phyloP scores from a whole-genome alignment of 2,797 vertebrate genomes.

The Ibycter americanus region DNA sequence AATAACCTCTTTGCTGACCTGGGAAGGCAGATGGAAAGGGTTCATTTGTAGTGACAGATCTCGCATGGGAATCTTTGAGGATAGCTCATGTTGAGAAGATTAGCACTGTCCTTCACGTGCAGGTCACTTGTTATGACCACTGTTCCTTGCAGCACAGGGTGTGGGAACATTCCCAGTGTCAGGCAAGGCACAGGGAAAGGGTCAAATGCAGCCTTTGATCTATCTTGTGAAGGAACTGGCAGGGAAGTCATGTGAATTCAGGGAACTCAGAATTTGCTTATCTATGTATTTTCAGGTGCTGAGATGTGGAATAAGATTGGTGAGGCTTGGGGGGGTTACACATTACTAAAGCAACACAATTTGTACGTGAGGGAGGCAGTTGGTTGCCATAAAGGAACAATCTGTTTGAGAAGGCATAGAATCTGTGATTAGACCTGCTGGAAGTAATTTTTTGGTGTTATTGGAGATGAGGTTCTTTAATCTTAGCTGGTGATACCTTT shows the following conservation, averaged over 20 bases:
- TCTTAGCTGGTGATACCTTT: neutral
- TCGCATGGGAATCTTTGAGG: slow-evolving; percentile 68
- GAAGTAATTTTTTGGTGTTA: neutral
- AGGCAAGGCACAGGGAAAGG: slow-evolving; percentile 15
- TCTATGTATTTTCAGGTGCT: slow-evolving; percentile 21
- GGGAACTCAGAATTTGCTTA: slow-evolving; percentile 22
- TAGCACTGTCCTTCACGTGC: slow-evolving; percentile 63
- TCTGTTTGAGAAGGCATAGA: neutral
- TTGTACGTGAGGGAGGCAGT: neutral
- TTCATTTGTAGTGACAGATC: slow-evolving; percentile 73
- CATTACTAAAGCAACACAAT: neutral
- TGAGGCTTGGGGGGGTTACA: neutral
- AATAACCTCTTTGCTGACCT: slow-evolving; percentile 74
- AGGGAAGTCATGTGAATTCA: slow-evolving; percentile 15
- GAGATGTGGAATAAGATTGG: neutral
- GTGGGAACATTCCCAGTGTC: slow-evolving; percentile 24
- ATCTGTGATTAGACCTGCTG: neutral
- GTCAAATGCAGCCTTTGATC: slow-evolving; percentile 44
- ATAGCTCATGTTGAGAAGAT: slow-evolving; percentile 65
- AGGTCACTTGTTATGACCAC: slow-evolving; percentile 59
- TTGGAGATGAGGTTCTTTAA: neutral
- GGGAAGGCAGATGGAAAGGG: slow-evolving; percentile 75
- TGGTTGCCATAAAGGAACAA: neutral
- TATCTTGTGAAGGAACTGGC: slow-evolving; percentile 39
- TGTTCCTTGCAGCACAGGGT: slow-evolving; percentile 41